These are phyloP conservation scores for Opisthocomus hoazin DNA, from an alignment of 2,113 vertebrate genomes.

Conservation along the genomic window DNA sequence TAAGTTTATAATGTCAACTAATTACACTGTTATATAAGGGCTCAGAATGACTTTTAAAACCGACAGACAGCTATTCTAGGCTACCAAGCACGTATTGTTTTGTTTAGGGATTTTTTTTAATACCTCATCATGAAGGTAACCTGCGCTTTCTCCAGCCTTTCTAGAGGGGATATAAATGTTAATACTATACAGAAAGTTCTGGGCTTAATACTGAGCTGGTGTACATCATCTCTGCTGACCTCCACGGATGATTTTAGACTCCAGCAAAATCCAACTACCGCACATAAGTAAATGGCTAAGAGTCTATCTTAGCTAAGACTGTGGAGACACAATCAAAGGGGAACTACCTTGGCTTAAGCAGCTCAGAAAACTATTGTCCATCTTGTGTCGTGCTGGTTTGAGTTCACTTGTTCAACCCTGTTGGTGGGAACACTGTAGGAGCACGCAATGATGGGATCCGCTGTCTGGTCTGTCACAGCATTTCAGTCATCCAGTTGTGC, in stretches of 20 bases:
- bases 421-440: background rate
- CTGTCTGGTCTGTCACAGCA: background rate
- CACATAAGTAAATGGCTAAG: background rate
- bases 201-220: background rate
- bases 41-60: conserved; percentile 20
- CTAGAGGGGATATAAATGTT: background rate
- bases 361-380: background rate
- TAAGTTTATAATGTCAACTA: background rate
- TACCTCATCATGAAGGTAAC: background rate
- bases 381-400: background rate
- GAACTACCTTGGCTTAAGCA: background rate
- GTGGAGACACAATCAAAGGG: background rate
- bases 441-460: fast-evolving
- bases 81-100: background rate
- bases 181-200: background rate
- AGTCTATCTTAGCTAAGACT: background rate
- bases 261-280: background rate
- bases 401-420: background rate
- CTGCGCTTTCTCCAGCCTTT: background rate
- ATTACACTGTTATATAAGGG: background rate
- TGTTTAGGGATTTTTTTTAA: background rate
- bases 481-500: background rate
- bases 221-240: background rate
- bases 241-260: background rate
- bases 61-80: background rate